phyloP scores from a whole-genome alignment of 2,113 vertebrate species.

The Melanerpes formicivorus region DNA sequence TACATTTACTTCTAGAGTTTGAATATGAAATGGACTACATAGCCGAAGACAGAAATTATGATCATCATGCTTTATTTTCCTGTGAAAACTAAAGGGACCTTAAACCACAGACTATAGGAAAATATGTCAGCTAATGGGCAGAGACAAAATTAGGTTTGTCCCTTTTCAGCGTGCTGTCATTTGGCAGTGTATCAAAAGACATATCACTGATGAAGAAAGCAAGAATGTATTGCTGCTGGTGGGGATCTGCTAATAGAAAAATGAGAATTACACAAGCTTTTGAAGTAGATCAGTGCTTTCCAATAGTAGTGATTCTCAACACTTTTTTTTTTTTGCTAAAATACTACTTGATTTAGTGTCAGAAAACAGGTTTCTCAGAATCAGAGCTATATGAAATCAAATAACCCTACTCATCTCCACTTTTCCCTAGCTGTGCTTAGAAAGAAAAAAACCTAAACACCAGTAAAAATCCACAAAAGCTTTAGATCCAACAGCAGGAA shows the following conservation, averaged over 20 bases:
- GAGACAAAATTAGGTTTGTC: background rate
- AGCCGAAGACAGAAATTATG: background rate
- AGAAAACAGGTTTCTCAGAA: constrained; percentile 3
- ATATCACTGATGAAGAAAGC: background rate
- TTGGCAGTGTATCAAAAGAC: background rate
- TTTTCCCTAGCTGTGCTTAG: background rate
- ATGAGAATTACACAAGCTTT: background rate
- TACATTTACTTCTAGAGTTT: background rate
- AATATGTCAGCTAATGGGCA: background rate
- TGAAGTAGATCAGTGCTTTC: background rate
- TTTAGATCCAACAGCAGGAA: constrained; percentile 18
- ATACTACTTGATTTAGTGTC: background rate
- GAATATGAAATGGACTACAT: background rate
- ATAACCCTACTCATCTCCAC: background rate
- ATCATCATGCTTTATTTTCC: background rate
- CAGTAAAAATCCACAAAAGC: background rate
- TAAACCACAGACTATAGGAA: background rate
- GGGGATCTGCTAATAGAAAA: background rate
- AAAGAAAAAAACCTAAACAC: background rate
- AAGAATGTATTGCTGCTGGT: background rate
- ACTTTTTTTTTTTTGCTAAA: background rate
- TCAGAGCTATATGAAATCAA: background rate
- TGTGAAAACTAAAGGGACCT: background rate
- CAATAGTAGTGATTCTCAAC: background rate
- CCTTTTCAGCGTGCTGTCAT: background rate